Base-by-base conservation (phyloP, 2,113 vertebrate species). In the Menidia beryllina region DNA sequence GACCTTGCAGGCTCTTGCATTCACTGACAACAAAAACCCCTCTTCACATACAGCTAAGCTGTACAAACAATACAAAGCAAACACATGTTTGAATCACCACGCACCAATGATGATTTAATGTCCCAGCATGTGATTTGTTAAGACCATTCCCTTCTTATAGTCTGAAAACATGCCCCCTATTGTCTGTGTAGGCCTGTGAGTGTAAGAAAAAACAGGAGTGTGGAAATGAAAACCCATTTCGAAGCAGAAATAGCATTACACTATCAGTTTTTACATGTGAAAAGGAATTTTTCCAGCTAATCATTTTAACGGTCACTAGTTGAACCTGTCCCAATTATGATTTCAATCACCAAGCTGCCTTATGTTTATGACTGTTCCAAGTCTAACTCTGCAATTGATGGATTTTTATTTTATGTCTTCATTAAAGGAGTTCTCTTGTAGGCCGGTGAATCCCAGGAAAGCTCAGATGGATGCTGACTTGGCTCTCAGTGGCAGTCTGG, bases 21-120 rank as follows among this genome's bases (percentile, higher is more conserved):
- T 88, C 73, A 82, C 20, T 20, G 50, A 64, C 36, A 76, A 85
- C 64, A 89, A 84, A 81, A 79, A 38, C 52, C 50, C 1, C 6
- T 67, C 49, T 81, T 67, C 30, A 50, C 72, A 70, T 60, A 57
- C 27, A 58, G 69, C 48, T 38, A 68, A 72, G 61, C 55, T 79
- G 81, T 71, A 54, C 70, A 82, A 87, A 85, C 69, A 89, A 75
- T 23, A 65, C 75, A 80, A 77, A 70, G 76, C 72, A 86, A 86
- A 87, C 77, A 78, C 30, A 50, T 15, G 48, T 62, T 53, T 83
- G 78, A 87, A 71, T 91, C 87, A 86, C 76, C 39, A 24, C 58
- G 63, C 58, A 58, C 27, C 34, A 21, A 51, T 59, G 48, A 62
- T 57, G 30, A 75, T 77, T 74, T 62, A 71, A 79, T 48, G 70